These are phyloP conservation scores for Trachops cirrhosus DNA, from an alignment of 2,797 vertebrate genomes.

Conservation along the genomic window DNA sequence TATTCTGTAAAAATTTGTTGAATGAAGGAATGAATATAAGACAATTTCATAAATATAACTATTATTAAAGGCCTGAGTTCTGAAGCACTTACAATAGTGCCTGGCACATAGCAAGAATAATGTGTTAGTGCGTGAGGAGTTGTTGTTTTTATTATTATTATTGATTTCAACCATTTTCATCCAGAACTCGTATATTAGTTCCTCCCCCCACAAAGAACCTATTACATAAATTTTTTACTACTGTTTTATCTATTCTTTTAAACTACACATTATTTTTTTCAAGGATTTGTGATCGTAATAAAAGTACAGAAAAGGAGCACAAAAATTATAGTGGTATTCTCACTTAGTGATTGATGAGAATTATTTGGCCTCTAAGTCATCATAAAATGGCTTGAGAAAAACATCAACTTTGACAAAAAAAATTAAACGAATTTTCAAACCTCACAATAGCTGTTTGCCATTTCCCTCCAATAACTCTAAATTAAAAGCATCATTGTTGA, in stretches of 20 bases:
- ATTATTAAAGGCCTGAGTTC: not conserved
- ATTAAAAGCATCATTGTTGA: not conserved
- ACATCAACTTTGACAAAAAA: slow-evolving; percentile 20
- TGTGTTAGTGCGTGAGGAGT: not conserved
- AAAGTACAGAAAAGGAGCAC: not conserved
- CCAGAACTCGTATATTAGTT: not conserved
- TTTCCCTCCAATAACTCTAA: not conserved
- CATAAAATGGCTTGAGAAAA: slow-evolving; percentile 35
- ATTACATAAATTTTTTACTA: not conserved
- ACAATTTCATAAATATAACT: not conserved
- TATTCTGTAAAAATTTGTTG: not conserved
- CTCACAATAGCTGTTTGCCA: not conserved
- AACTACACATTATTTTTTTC: not conserved
- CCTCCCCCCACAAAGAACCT: not conserved
- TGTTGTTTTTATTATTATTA: not conserved
- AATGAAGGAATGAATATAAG: slow-evolving; percentile 14
- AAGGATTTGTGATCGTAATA: not conserved
- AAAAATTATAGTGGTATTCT: not conserved
- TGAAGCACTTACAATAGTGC: not conserved
- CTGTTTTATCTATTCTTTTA: not conserved
- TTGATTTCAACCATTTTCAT: not conserved
- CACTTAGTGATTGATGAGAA: not conserved
- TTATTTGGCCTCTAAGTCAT: not conserved
- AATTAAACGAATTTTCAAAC: not conserved
- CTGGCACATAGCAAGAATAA: not conserved